Conservation (phyloP, 2,797 vertebrate species). For the Taenioides sp. region DNA sequence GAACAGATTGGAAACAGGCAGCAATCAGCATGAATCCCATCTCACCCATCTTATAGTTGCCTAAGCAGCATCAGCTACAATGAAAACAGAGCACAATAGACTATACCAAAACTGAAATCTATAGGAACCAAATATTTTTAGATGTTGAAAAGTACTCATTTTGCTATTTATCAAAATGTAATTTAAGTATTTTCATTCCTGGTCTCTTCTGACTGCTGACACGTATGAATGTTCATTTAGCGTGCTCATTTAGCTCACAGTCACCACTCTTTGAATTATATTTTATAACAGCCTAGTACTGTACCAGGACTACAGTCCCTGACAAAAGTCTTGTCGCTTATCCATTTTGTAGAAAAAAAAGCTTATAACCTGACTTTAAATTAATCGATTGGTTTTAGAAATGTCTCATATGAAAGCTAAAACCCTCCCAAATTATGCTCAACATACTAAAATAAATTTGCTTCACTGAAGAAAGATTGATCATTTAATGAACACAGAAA, state of each 20-base stretch:
- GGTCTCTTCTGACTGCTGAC: neutral
- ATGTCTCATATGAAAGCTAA: too few species aligned
- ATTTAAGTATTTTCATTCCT: neutral
- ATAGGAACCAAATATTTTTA: neutral
- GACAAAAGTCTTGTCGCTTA: too few species aligned
- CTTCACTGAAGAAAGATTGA: too few species aligned
- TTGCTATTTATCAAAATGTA: neutral
- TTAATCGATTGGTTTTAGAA: too few species aligned
- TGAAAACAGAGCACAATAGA: neutral
- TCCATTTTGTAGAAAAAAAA: too few species aligned
- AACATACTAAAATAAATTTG: too few species aligned
- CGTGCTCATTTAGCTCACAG: neutral
- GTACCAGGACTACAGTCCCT: too few species aligned
- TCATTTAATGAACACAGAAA: too few species aligned
- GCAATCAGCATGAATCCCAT: conserved; percentile 33
- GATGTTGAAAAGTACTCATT: neutral
- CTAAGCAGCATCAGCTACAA: neutral
- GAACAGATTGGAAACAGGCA: conserved; percentile 28
- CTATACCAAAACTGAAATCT: neutral
- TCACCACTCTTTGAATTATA: neutral
- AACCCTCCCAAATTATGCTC: too few species aligned
- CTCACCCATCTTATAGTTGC: neutral
- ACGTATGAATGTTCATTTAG: neutral
- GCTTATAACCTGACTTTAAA: too few species aligned
- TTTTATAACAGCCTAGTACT: neutral